phyloP scores from a whole-genome alignment of 2,113 vertebrate genomes.

The Protomyctophum bolini region DNA sequence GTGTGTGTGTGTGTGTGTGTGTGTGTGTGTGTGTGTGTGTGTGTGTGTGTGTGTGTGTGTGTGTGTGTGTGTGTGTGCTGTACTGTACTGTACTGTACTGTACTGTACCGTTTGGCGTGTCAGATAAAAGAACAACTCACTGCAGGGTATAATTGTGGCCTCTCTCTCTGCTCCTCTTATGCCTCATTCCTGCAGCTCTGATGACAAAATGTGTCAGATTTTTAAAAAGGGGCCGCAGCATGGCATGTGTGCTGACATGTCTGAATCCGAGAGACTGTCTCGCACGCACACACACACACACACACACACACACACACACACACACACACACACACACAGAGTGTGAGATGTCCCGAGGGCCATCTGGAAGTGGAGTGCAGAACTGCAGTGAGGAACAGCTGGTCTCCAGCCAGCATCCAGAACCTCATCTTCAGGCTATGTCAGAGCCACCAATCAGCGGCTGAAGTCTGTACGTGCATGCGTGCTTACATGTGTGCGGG shows the following conservation, averaged over 20 bases:
- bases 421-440: conserved; percentile 48
- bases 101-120: conserved; percentile 1
- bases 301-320: conserved; percentile 26
- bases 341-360: conserved; percentile 49
- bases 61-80: conserved; percentile 13
- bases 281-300: conserved; percentile 3
- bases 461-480: neutral
- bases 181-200: conserved; percentile 54
- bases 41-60: neutral
- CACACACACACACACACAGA: conserved; percentile 11
- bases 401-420: conserved; percentile 58
- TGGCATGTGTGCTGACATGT: conserved; percentile 70
- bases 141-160: conserved; percentile 34
- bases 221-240: conserved; percentile 54
- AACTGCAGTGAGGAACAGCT: conserved; percentile 63
- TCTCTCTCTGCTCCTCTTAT: conserved; percentile 22
- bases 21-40: neutral
- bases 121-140: conserved; percentile 49
- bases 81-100: neutral
- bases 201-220: conserved; percentile 66
- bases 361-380: conserved; percentile 62
- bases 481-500: neutral
- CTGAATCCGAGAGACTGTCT: conserved; percentile 64
- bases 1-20: neutral
- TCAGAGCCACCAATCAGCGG: conserved; percentile 44